Base-by-base conservation (phyloP, 2,888 invertebrate species). In the Chesias legatella region DNA sequence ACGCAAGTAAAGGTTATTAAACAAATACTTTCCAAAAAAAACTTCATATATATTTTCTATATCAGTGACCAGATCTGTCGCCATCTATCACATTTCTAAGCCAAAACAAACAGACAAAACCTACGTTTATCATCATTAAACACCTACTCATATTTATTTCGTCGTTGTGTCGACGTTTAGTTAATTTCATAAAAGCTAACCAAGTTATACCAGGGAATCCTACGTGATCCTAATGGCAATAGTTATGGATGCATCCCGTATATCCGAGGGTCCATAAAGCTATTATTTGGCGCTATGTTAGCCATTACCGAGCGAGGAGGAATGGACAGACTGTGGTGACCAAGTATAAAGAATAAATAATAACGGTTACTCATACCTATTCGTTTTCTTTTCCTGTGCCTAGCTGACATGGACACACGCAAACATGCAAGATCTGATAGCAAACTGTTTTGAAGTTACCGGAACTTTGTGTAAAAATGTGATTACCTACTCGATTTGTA, bases 241-340 rank as follows among this genome's bases (percentile, higher is more conserved):
- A 55, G 43, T 37, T 39, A 47, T 41, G 27, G 43, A 33, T 44
- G 49, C 40, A 40, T 27, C 37, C 25, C 30, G 29, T 25, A 41
- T 30, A 29, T 34, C 50, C 30, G 56, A 65, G 69, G 74, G 74
- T 73, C 78, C 77, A 78, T 80, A 77, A 73, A 73, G 79, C 73
- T 76, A 80, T 79, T 79, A 76, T 71, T 67, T 63, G 72, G 70
- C 67, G 69, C 64, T 68, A 68, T 56, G 67, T 57, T 60, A 57
- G 63, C 69, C 66, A 70, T 77, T 72, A 76, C 69, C 43, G 67
- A 65, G 63, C 60, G 60, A 62, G 48, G 38, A 53, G 53, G 47
- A 59, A 59, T 62, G 63, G 58, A 59, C 43, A 35, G 41, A 7
- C 17, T 56, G 23, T 6, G 37, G 62, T 60, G 50, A 55, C 67